phyloP scores from a whole-genome alignment of 2,888 invertebrate genomes.

The Piscicola geometra region DNA sequence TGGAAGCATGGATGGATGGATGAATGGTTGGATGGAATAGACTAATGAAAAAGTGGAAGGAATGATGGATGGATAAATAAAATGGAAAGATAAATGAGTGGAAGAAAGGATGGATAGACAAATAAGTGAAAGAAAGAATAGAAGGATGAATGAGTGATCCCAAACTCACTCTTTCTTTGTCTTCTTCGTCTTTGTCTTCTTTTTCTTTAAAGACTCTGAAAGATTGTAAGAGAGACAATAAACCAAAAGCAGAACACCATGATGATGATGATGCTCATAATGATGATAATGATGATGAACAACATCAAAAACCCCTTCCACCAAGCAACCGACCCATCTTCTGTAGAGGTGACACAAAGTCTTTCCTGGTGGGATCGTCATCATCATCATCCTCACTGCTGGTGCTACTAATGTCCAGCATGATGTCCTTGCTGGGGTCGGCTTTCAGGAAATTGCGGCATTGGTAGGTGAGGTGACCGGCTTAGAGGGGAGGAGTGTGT shows the following conservation, averaged over 20 bases:
- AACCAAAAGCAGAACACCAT: not conserved
- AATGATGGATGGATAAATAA: too few relatives aligned
- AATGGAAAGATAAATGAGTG: too few relatives aligned
- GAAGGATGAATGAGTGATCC: too few relatives aligned
- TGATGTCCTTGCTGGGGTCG: slow-evolving; percentile 80
- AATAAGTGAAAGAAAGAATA: too few relatives aligned
- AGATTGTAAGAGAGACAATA: not conserved
- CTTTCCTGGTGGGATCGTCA: slow-evolving; percentile 57
- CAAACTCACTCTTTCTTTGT: slow-evolving; percentile 5
- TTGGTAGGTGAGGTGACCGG: slow-evolving; percentile 90
- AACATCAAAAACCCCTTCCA: too few relatives aligned
- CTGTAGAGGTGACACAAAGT: not conserved
- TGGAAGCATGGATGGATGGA: too few relatives aligned
- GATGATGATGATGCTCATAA: too few relatives aligned
- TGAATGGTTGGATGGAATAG: not conserved
- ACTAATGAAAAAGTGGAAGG: not conserved
- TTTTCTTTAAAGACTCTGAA: not conserved
- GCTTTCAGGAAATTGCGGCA: slow-evolving; percentile 90
- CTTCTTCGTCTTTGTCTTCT: slow-evolving; percentile 14
- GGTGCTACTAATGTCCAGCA: slow-evolving; percentile 87
- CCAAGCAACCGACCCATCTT: not conserved
- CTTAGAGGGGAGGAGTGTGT: slow-evolving; percentile 51
- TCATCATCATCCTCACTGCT: slow-evolving; percentile 71
- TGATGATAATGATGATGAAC: not conserved
- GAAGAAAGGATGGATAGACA: too few relatives aligned